Conservation (phyloP, 30 jellyfish, hydroid and myxozoan genomes). For the Pseudorhiza aurosa region DNA sequence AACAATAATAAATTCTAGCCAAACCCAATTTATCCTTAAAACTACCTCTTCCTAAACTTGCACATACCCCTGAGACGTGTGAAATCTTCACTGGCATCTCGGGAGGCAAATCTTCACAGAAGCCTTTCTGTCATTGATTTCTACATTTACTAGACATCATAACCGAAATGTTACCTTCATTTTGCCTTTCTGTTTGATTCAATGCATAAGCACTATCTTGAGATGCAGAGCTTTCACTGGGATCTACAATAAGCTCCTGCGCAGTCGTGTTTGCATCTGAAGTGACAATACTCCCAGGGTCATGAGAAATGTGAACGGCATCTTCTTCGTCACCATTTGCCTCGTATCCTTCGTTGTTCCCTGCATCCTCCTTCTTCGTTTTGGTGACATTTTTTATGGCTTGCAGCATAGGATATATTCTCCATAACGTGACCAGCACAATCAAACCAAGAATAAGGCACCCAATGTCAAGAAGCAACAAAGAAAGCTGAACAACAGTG, state of each 20-base stretch:
- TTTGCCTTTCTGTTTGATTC: background rate
- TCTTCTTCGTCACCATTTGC: background rate
- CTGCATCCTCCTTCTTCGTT: background rate
- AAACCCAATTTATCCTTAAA: no score
- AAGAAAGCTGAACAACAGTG: constrained; percentile 33
- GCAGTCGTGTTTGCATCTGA: background rate
- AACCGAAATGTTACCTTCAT: background rate
- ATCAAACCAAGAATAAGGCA: constrained; percentile 59
- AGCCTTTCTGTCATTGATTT: no score
- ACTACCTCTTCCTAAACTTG: no score
- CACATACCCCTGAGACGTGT: no score
- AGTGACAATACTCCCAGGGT: background rate
- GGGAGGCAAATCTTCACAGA: no score
- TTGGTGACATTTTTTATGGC: constrained; percentile 36
- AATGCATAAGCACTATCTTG: constrained; percentile 1
- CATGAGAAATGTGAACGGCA: background rate
- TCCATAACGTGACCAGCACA: constrained; percentile 72
- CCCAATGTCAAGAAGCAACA: constrained; percentile 73
- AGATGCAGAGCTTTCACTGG: background rate
- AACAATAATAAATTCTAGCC: no score
- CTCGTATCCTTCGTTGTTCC: background rate
- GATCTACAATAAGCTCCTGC: constrained; percentile 6
- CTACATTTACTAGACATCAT: no score
- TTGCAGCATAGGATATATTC: constrained; percentile 70
- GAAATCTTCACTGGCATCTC: no score